Percentiles rank a stretch among this genome's conserved stretches.
Evolutionary conservation across 1,140 invertebrate genomes (phyloP).

Genomic region (Caenorhabditis elegans): WBcel235 BX284606.5:16958001-16958500

Average conservation of each 20-base stretch:
- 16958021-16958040: too few species aligned
- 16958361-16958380: constrained; percentile 16
- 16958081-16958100: too few species aligned
- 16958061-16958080: too few species aligned
- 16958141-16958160: too few species aligned
- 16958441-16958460: background rate
- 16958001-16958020: too few species aligned
- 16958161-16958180: too few species aligned
- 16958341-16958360: constrained; percentile 18
- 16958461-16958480: too few species aligned
- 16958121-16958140: too few species aligned
- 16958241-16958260: background rate
- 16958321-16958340: background rate
- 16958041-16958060: too few species aligned
- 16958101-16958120: too few species aligned
- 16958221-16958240: background rate
- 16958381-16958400: background rate
- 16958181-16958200: background rate
- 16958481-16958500: too few species aligned
- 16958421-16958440: background rate
- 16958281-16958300: background rate
- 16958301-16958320: background rate
- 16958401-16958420: constrained; percentile 10
- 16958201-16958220: background rate
- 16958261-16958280: background rate